A percentile compares a stretch with the other conserved stretches of the same genome.
phyloP scores from a whole-genome alignment of 2,797 vertebrate genomes.

The Lacerta agilis region DNA sequence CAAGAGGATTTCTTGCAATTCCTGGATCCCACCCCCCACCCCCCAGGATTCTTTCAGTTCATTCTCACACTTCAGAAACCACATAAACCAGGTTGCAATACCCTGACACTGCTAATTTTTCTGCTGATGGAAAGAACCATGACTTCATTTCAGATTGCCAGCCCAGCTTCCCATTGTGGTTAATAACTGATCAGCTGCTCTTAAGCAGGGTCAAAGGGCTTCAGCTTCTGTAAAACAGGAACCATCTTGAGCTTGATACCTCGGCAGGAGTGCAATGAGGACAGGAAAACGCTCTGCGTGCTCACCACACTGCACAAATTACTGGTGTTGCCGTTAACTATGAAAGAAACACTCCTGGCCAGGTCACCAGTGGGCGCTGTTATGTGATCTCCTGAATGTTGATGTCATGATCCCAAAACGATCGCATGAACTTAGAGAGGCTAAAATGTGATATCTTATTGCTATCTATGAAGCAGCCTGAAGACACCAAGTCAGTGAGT shows the following conservation, averaged over 20 bases:
- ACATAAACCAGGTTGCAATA: neutral
- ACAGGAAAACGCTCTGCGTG: slow-evolving; percentile 7
- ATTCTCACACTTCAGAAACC: neutral
- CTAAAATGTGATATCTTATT: neutral
- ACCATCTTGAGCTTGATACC: neutral
- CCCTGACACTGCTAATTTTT: neutral
- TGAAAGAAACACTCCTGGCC: neutral
- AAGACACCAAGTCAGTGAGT: neutral
- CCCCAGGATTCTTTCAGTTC: neutral
- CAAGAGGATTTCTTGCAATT: neutral
- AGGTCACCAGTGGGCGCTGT: slow-evolving; percentile 10
- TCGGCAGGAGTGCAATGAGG: neutral
- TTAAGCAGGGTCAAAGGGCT: neutral
- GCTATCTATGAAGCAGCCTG: neutral
- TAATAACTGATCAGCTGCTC: neutral
- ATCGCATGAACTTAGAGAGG: neutral
- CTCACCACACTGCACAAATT: neutral
- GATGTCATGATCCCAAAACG: neutral
- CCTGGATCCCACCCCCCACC: neutral
- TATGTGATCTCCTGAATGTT: neutral
- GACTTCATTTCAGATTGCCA: neutral
- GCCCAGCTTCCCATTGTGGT: neutral
- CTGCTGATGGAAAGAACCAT: neutral
- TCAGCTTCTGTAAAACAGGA: neutral
- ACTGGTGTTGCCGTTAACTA: neutral